These are phyloP conservation scores for Sphenopsis melanotis DNA, from an alignment of 2,797 vertebrate genomes.

Conservation along the genomic window DNA sequence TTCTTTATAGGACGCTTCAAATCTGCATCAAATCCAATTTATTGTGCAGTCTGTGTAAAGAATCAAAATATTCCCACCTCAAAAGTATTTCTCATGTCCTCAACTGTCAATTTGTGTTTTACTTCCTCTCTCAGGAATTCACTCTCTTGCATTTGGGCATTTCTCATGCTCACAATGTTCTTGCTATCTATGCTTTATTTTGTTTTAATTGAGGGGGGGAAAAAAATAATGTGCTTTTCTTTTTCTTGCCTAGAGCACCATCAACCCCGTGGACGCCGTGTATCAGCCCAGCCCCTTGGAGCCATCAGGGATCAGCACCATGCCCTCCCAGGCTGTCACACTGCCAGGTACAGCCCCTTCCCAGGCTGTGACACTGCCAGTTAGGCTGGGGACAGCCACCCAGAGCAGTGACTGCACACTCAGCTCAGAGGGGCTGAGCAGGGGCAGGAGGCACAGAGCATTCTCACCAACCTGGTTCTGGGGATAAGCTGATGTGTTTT, in stretches of 20 bases:
- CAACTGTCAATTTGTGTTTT: slow-evolving; percentile 36
- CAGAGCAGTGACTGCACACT: accelerated
- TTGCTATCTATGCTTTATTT: neutral
- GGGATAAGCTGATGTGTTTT: neutral
- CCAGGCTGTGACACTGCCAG: neutral
- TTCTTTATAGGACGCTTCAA: neutral
- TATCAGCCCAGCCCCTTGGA: slow-evolving; percentile 90
- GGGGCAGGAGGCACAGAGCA: neutral
- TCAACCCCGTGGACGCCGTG: slow-evolving; percentile 97
- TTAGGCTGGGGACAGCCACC: neutral
- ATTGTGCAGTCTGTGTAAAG: neutral
- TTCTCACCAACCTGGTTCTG: neutral
- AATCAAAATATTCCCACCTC: neutral
- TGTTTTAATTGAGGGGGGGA: neutral
- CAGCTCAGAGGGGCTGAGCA: neutral
- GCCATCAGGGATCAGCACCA: slow-evolving; percentile 83
- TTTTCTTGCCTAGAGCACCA: slow-evolving; percentile 87
- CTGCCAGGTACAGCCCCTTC: too few relatives aligned
- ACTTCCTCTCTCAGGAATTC: slow-evolving; percentile 49
- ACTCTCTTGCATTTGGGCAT: slow-evolving; percentile 40
- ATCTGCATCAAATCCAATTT: neutral
- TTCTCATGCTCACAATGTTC: slow-evolving; percentile 7
- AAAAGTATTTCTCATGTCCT: slow-evolving; percentile 29
- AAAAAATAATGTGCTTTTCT: neutral
- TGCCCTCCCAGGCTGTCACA: slow-evolving; percentile 83